Conservation (phyloP, 1,140 invertebrate genomes). For the Trichonephila clavipes region DNA sequence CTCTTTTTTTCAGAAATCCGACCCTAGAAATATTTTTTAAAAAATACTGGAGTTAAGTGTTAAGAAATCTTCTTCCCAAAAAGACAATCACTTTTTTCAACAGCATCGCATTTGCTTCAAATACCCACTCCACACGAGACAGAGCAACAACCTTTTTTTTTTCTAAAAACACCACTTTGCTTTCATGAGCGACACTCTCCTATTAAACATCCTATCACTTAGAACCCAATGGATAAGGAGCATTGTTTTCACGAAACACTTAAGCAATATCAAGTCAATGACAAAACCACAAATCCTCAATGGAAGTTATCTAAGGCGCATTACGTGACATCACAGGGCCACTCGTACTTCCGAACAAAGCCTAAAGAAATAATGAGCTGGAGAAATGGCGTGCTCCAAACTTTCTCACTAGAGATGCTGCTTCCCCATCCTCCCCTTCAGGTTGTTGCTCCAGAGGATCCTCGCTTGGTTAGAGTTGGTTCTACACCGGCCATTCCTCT, state of each 20-base stretch:
- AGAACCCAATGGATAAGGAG: not conserved
- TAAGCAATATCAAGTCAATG: not conserved
- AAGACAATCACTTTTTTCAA: not conserved
- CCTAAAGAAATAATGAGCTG: not conserved
- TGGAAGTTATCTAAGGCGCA: not conserved
- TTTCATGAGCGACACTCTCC: not conserved
- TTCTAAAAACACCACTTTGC: not conserved
- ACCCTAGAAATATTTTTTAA: too few relatives aligned
- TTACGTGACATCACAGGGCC: not conserved
- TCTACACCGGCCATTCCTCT: not conserved
- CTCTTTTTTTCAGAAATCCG: too few relatives aligned
- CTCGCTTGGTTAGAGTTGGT: not conserved
- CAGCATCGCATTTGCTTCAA: not conserved
- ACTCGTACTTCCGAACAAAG: not conserved
- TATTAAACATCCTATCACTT: not conserved
- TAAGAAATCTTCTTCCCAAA: not conserved
- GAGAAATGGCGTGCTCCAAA: not conserved
- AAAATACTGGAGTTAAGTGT: too few relatives aligned
- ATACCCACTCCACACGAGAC: not conserved
- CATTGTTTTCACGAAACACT: conserved; percentile 18
- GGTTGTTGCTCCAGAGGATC: conserved; percentile 42
- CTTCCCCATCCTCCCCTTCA: not conserved
- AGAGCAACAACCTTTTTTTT: not conserved
- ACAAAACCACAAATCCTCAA: not conserved
- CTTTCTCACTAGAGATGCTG: not conserved